Conservation (phyloP, 2,888 invertebrate genomes). For the Leptinotarsa rubiginosa region DNA sequence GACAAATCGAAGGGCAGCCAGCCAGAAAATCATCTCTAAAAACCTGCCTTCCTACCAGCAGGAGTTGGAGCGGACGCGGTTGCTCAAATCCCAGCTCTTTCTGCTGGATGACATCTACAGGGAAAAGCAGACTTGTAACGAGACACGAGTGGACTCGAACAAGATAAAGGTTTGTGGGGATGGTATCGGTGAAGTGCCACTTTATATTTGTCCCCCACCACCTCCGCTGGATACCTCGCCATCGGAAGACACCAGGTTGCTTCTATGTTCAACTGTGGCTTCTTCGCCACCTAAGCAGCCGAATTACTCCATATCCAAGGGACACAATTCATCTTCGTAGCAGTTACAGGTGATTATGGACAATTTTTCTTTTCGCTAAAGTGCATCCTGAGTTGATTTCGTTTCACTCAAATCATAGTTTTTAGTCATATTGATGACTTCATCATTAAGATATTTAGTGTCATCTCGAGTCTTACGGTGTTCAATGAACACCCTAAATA, state of each 20-base stretch:
- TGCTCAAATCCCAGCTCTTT: conserved; percentile 64
- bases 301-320: conserved; percentile 60
- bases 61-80: conserved; percentile 59
- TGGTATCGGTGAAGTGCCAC: conserved; percentile 60
- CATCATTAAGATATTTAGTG: too few relatives aligned
- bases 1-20: conserved; percentile 54
- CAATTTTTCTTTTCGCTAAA: background rate
- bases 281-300: conserved; percentile 48
- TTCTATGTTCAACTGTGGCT: conserved; percentile 53
- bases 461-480: too few relatives aligned
- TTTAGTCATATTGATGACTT: too few relatives aligned
- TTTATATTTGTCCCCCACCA: conserved; percentile 69
- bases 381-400: background rate
- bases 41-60: conserved; percentile 55
- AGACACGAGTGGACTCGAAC: conserved; percentile 59
- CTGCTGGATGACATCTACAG: conserved; percentile 65
- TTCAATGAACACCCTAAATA: too few relatives aligned
- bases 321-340: conserved; percentile 65
- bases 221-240: conserved; percentile 69
- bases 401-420: too few relatives aligned
- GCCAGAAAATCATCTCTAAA: conserved; percentile 54
- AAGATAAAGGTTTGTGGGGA: conserved; percentile 60
- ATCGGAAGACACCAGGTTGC: conserved; percentile 68
- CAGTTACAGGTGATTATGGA: conserved; percentile 61
- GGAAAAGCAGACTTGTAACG: conserved; percentile 56